A percentile compares a stretch with the other conserved stretches of the same genome.
phyloP scores from a whole-genome alignment of 2,113 vertebrate genomes.

The Peromyscus maniculatus region DNA sequence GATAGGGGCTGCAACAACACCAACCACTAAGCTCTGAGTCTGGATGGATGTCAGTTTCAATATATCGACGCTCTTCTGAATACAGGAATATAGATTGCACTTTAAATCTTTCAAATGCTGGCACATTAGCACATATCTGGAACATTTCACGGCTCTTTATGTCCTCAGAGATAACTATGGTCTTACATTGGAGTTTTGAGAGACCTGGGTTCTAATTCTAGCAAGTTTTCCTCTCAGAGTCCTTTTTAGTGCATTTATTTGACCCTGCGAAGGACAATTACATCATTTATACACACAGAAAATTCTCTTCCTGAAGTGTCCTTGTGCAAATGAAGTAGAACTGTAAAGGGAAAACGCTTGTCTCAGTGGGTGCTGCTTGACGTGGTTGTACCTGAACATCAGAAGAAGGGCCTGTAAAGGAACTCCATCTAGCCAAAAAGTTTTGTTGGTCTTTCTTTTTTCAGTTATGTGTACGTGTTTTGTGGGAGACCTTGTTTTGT shows the following conservation, averaged over 20 bases:
- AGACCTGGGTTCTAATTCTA: constrained; percentile 26
- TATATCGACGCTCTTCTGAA: neutral
- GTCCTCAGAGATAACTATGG: neutral
- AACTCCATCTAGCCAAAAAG: neutral
- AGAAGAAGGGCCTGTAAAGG: neutral
- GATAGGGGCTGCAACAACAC: constrained; percentile 66
- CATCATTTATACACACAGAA: constrained; percentile 9
- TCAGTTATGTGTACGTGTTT: neutral
- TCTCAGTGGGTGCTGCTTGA: neutral
- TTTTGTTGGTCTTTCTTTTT: neutral
- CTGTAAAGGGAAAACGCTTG: neutral
- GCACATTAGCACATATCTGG: neutral
- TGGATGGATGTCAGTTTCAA: constrained; percentile 74
- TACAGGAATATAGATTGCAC: constrained; percentile 16
- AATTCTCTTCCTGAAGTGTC: neutral
- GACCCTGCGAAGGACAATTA: constrained; percentile 5
- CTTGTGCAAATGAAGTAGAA: neutral
- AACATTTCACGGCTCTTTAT: neutral
- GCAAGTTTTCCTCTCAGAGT: neutral
- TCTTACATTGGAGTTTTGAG: constrained; percentile 21
- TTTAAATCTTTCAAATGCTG: constrained; percentile 14
- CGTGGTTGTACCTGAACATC: neutral
- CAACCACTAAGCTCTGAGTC: constrained; percentile 28
- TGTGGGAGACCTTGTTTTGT: neutral
- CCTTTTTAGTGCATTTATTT: neutral